These are phyloP conservation scores for Ivindomyrus marchei DNA, from an alignment of 2,113 vertebrate genomes.

Conservation along the genomic window DNA sequence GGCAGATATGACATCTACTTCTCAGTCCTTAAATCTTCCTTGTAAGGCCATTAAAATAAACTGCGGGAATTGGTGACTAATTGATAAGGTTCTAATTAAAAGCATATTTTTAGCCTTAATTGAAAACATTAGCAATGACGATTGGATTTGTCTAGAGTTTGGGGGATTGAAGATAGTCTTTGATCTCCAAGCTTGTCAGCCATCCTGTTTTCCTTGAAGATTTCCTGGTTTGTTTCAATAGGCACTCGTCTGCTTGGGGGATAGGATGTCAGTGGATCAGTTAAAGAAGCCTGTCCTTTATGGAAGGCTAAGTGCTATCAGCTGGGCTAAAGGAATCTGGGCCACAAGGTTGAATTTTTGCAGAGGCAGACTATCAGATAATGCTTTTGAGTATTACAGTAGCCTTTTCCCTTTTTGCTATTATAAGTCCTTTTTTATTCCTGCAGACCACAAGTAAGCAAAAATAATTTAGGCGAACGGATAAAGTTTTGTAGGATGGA, in stretches of 20 bases:
- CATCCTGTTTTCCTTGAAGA: slow-evolving; percentile 69
- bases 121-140: slow-evolving; percentile 55
- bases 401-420: slow-evolving; percentile 28
- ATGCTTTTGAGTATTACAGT: slow-evolving; percentile 56
- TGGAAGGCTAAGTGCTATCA: slow-evolving; percentile 64
- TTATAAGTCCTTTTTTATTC: not conserved
- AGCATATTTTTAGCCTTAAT: slow-evolving; percentile 51
- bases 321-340: slow-evolving; percentile 60
- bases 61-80: slow-evolving; percentile 54
- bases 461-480: slow-evolving; percentile 18
- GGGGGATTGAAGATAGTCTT: slow-evolving; percentile 40
- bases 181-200: slow-evolving; percentile 66
- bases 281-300: slow-evolving; percentile 66
- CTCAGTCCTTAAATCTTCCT: slow-evolving; percentile 56
- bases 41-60: slow-evolving; percentile 47
- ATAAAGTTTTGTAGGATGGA: not conserved
- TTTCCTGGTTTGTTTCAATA: slow-evolving; percentile 70
- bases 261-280: slow-evolving; percentile 67
- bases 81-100: slow-evolving; percentile 57
- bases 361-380: slow-evolving; percentile 51
- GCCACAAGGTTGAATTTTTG: slow-evolving; percentile 41
- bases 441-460: slow-evolving; percentile 5
- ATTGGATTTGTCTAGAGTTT: slow-evolving; percentile 31
- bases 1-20: slow-evolving; percentile 40
- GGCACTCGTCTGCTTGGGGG: slow-evolving; percentile 58